Base-by-base conservation (phyloP, 2,888 invertebrate species). In the Scaptomyza polygonia region DNA sequence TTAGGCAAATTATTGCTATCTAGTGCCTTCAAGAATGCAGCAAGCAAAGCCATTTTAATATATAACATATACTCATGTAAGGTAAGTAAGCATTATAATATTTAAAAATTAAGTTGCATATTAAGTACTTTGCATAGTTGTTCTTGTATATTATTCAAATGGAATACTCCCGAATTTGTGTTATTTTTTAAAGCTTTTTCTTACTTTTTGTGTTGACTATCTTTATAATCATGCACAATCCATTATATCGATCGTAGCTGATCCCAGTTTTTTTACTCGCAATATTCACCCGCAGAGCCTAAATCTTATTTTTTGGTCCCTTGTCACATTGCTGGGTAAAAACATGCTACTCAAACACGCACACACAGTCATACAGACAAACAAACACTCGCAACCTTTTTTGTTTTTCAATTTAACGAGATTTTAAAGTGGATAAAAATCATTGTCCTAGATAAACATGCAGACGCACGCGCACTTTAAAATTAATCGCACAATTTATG, bases 401-500 rank as follows among this genome's bases (percentile, higher is more conserved):
- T 64, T 42, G 49, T 52, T 61, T 43, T 64, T 42, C 14, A 48
- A 55, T 55, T 65, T 48, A 1, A 21, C 14, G 44, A 39, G 55
- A 61, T 61, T 62, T 69, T 43, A 69, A 69, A 69, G 12, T 43
- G 59, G 29, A 34, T 55, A 16, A 32, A 43, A 59, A 64, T 51
- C 65, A 40, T 54, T 51, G 65, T 80, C 72, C 79, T 74, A 55
- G 64, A 74, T 73, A 80, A 77, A 77, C 67, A 82, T 72, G 54
- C 63, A 54, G 48, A 68, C 63, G 51, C 79, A 77, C 56, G 57
- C 55, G 67, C 69, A 72, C 71, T 82, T 81, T 65, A 69, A 81
- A 85, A 69, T 83, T 76, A 86, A 85, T 83, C 86, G 71, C 70
- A 74, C 72, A 70, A 86, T 85, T 86, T 85, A 86, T 81, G 74